phyloP scores from a whole-genome alignment of 2,797 vertebrate species.

The Brotogeris chrysoptera region DNA sequence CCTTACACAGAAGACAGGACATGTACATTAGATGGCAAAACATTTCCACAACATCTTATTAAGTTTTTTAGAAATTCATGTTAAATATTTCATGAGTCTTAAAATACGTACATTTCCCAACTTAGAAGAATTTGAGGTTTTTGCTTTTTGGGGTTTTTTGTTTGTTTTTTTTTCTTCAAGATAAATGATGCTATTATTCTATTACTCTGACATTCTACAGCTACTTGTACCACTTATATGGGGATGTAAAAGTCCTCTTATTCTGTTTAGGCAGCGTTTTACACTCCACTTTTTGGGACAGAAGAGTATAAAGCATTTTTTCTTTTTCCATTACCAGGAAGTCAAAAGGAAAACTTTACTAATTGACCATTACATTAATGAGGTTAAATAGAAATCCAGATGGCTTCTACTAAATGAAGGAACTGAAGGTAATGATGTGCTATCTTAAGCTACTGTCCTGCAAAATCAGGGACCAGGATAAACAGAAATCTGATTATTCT shows the following conservation, averaged over 20 bases:
- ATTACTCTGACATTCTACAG: background rate
- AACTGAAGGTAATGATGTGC: constrained; percentile 61
- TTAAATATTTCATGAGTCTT: background rate
- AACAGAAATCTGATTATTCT: constrained; percentile 67
- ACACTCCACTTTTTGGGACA: background rate
- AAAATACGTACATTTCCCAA: background rate
- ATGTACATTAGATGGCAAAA: background rate
- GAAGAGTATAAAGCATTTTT: background rate
- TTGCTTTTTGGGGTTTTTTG: background rate
- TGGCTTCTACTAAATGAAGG: constrained; percentile 54
- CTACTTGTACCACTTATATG: background rate
- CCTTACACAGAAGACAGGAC: background rate
- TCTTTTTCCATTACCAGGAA: background rate
- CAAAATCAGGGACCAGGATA: constrained; percentile 58
- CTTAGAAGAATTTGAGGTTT: fast-evolving
- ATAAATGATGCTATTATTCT: background rate
- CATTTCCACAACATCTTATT: background rate
- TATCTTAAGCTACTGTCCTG: constrained; percentile 63
- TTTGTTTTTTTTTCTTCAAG: background rate
- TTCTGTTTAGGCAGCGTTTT: background rate
- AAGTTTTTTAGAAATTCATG: background rate
- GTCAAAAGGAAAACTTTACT: constrained; percentile 4
- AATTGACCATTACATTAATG: constrained; percentile 38
- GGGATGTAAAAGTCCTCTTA: background rate
- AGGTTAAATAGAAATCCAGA: constrained; percentile 68